Conservation (phyloP, 2,888 invertebrate species). For the Crocallis elinguaria region DNA sequence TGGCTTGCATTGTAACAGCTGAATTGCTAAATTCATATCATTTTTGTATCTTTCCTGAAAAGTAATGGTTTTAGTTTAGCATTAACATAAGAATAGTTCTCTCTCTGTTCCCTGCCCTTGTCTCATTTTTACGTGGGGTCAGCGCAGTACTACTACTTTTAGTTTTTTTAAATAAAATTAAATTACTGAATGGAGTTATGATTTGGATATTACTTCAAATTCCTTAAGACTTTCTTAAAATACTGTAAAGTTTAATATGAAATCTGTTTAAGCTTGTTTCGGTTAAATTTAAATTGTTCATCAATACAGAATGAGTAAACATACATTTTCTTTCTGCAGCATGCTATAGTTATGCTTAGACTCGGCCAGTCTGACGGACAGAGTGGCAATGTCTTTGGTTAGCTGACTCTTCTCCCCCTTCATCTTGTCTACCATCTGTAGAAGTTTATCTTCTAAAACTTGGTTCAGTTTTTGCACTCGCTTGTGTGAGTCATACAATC, state of each 20-base stretch:
- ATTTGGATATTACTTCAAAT: too few species aligned
- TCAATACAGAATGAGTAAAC: slow-evolving; percentile 35
- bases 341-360: slow-evolving; percentile 93
- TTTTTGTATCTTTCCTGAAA: slow-evolving; percentile 95
- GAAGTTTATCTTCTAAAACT: slow-evolving; percentile 95
- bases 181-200: too few species aligned
- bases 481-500: slow-evolving; percentile 96
- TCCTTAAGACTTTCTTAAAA: too few species aligned
- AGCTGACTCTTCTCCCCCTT: slow-evolving; percentile 94
- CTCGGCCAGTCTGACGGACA: slow-evolving; percentile 93
- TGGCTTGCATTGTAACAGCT: slow-evolving; percentile 97
- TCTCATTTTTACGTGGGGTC: too few species aligned
- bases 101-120: too few species aligned
- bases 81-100: too few species aligned
- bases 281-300: too few species aligned
- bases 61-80: neutral
- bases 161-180: too few species aligned
- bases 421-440: slow-evolving; percentile 96
- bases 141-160: too few species aligned
- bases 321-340: slow-evolving; percentile 94
- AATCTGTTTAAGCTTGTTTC: too few species aligned
- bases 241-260: too few species aligned
- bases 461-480: slow-evolving; percentile 97
- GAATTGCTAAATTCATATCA: slow-evolving; percentile 96
- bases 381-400: slow-evolving; percentile 93